These are phyloP conservation scores for Drosophila helvetica DNA, from an alignment of 2,888 invertebrate species.

Conservation along the genomic window DNA sequence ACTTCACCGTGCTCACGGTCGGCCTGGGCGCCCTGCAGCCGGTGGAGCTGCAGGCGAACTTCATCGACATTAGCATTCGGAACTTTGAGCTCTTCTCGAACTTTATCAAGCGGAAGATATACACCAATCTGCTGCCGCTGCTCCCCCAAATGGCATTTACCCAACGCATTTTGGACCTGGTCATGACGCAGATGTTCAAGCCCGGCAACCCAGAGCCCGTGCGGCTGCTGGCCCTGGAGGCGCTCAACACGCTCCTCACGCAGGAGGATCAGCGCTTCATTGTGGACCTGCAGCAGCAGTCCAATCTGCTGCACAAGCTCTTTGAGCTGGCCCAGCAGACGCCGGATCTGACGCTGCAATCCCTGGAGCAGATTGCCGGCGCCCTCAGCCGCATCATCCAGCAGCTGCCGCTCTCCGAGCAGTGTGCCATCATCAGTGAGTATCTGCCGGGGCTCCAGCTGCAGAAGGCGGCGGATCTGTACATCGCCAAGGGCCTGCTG, in stretches of 20 bases:
- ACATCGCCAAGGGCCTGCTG: slow-evolving; percentile 81
- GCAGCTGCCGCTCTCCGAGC: slow-evolving; percentile 83
- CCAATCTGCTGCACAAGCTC: slow-evolving; percentile 84
- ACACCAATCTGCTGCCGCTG: slow-evolving; percentile 74
- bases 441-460: slow-evolving; percentile 81
- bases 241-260: slow-evolving; percentile 69
- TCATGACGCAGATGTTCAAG: slow-evolving; percentile 73
- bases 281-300: slow-evolving; percentile 83
- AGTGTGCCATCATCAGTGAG: slow-evolving; percentile 84
- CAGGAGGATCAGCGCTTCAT: slow-evolving; percentile 79
- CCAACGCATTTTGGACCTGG: slow-evolving; percentile 73
- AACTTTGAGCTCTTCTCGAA: slow-evolving; percentile 73
- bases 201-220: slow-evolving; percentile 53
- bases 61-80: slow-evolving; percentile 73
- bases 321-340: slow-evolving; percentile 74
- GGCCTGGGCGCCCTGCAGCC: slow-evolving; percentile 78
- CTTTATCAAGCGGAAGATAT: slow-evolving; percentile 79
- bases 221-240: slow-evolving; percentile 77
- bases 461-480: slow-evolving; percentile 78
- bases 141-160: slow-evolving; percentile 79
- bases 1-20: slow-evolving; percentile 67
- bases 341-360: slow-evolving; percentile 52
- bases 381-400: slow-evolving; percentile 84
- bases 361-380: slow-evolving; percentile 82
- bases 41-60: slow-evolving; percentile 78